Base-by-base conservation (phyloP, 2,888 invertebrate species). In the Biston betularia region DNA sequence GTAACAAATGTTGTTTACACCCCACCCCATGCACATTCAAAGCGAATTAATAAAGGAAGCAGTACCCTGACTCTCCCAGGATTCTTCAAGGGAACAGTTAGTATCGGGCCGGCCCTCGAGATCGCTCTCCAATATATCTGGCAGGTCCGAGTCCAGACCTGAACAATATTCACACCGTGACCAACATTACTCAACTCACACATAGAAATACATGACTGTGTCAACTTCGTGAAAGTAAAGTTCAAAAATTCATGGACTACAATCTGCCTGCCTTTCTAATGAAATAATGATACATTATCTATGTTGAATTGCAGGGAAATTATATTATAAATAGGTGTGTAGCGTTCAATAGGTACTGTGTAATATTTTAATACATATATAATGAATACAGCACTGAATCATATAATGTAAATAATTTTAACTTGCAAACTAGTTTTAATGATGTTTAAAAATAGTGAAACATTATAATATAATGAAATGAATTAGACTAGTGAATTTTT, bases 1-100 rank as follows among this genome's bases (percentile, higher is more conserved):
- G 71, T 64, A 72, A 77, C 56, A 72, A 49, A 69, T 67, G 72
- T 35, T 67, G 74, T 71, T 73, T 65, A 72, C 72, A 68, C 71
- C 81, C 85, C 86, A 86, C 82, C 87, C 88, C 90, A 89, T 92
- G 92, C 92, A 90, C 79, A 83, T 82, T 77, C 76, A 78, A 79
- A 84, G 87, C 86, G 77, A 81, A 81, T 76, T 79, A 77, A 82
- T 79, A 77, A 81, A 81, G 44, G 50, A 76, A 75, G 68, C 64
- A 75, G 85, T 93, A 92, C 93, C 89, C 94, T 94, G 83, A 89
- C 86, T 79, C 86, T 92, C 77, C 94, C 94, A 86, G 82, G 94
- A 89, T 88, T 95, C 86, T 87, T 95, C 92, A 88, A 94, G 84
- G 92, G 93, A 89, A 93, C 94, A 89, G 92, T 93, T 87, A 94